Evolutionary conservation across 2,797 vertebrate genomes (phyloP), one percentile per base, ranked within the genome.

Genomic region (Sphenopsis melanotis): DNA sequence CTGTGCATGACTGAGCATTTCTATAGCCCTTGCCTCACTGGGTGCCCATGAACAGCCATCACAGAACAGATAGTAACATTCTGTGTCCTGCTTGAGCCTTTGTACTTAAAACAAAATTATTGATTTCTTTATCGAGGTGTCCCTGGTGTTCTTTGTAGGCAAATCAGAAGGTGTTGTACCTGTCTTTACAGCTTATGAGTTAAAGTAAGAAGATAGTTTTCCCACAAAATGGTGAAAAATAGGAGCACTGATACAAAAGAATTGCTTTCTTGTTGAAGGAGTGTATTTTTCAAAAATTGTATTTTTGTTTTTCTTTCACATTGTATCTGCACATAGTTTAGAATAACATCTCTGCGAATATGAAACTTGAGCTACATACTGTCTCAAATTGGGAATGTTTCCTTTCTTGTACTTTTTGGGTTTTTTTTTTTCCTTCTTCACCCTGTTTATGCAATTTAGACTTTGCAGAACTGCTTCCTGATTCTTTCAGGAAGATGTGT

Each of bases 21-120:
- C n/a, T 9, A 1, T 0, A 2, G 4, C 12, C 20, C 12, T 46
- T 71, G 53, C 46, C 44, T 83, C 8, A 2, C 19, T 57, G 39
- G 5, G 4, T 88, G 61, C 10, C 46, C 9, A 2, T 9, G 50
- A 83, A 8, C 24, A 68, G 30, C 10, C 1, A 0, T 47, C 36
- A 12, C 34, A 16, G 46, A 81, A 65, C 8, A 39, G 46, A 10
- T 4, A 42, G 17, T 26, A 55, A 37, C 2, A 17, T 19, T 65
- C 63, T 46, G 12, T 53, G 55, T 68, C 57, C 49, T 86, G 46
- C 64, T 87, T 34, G 60, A 66, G 34, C 26, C 34, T 52, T 57
- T 50, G 44, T 36, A 19, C 52, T 49, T 65, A 46, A 65, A 34
- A 24, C 11, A 74, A 30, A 79, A 55, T 71, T 81, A 83, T 3